phyloP scores from a whole-genome alignment of 2,888 invertebrate genomes.

The Polymixis lichenea region DNA sequence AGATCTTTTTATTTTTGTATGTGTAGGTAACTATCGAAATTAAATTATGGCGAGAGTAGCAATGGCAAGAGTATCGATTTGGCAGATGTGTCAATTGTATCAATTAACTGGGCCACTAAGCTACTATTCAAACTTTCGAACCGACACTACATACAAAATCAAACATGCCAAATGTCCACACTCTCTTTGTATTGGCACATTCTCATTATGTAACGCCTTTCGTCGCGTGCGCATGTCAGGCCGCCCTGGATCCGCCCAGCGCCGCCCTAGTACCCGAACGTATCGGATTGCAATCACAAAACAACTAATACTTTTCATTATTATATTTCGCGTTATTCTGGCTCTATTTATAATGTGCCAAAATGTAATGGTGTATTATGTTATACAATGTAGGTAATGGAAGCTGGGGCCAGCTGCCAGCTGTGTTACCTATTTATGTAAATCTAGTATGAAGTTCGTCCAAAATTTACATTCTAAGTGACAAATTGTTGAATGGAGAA shows the following conservation, averaged over 20 bases:
- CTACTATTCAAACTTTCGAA: constrained; percentile 28
- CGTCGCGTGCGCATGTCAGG: constrained; percentile 83
- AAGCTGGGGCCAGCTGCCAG: constrained; percentile 13
- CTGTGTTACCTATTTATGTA: not conserved
- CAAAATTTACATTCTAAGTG: not conserved
- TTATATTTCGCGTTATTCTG: constrained; percentile 68
- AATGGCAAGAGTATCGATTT: too few relatives aligned
- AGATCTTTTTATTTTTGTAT: not conserved
- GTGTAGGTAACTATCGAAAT: too few relatives aligned
- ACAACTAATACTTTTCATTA: constrained; percentile 72
- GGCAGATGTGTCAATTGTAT: not conserved
- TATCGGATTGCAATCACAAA: constrained; percentile 77
- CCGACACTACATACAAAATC: constrained; percentile 14
- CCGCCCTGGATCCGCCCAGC: constrained; percentile 81
- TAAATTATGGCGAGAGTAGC: too few relatives aligned
- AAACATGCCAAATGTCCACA: constrained; percentile 59
- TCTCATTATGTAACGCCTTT: constrained; percentile 50
- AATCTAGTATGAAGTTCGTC: not conserved
- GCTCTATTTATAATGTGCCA: constrained; percentile 41
- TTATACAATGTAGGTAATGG: constrained; percentile 15
- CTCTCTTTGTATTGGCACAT: constrained; percentile 65
- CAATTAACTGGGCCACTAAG: not conserved
- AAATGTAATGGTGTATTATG: constrained; percentile 36
- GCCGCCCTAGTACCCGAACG: constrained; percentile 69
- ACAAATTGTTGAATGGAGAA: not conserved